These are phyloP conservation scores for Tragelaphus eurycerus DNA, from an alignment of 2,797 vertebrate species.

Conservation along the genomic window DNA sequence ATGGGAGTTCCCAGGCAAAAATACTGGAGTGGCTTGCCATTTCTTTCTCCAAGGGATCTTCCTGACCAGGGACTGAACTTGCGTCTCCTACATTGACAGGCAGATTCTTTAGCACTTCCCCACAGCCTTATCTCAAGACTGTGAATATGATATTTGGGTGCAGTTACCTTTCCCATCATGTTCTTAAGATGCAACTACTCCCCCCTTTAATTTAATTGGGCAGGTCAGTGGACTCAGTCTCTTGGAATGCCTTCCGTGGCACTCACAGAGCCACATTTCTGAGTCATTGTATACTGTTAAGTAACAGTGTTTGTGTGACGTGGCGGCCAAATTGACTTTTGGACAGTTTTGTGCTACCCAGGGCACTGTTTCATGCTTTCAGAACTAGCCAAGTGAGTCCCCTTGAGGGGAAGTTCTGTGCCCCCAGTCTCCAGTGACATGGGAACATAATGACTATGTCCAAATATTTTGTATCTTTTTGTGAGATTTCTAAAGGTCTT, in stretches of 20 bases:
- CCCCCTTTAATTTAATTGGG: not conserved
- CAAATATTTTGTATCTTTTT: conserved; percentile 17
- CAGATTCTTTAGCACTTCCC: not conserved
- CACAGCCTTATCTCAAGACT: not conserved
- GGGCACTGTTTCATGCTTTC: not conserved
- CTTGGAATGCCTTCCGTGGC: not conserved
- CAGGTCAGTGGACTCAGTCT: not conserved
- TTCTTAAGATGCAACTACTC: not conserved
- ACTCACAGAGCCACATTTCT: not conserved
- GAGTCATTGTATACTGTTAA: accelerated
- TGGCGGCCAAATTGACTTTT: not conserved
- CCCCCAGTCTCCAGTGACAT: not conserved
- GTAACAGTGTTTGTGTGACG: not conserved
- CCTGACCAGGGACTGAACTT: not conserved
- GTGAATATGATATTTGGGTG: not conserved
- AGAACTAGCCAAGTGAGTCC: not conserved
- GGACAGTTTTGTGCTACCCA: not conserved
- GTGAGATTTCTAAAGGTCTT: conserved; percentile 36
- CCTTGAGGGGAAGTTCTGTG: not conserved
- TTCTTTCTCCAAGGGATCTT: not conserved
- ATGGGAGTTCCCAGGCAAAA: not conserved
- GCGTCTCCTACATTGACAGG: not conserved
- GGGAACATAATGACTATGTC: not conserved
- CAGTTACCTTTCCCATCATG: not conserved
- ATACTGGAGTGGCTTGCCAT: not conserved